A percentile compares a stretch with the other conserved stretches of the same genome.
Evolutionary conservation across 2,113 vertebrate species (phyloP).

Genomic region (Colinus virginianus): DNA sequence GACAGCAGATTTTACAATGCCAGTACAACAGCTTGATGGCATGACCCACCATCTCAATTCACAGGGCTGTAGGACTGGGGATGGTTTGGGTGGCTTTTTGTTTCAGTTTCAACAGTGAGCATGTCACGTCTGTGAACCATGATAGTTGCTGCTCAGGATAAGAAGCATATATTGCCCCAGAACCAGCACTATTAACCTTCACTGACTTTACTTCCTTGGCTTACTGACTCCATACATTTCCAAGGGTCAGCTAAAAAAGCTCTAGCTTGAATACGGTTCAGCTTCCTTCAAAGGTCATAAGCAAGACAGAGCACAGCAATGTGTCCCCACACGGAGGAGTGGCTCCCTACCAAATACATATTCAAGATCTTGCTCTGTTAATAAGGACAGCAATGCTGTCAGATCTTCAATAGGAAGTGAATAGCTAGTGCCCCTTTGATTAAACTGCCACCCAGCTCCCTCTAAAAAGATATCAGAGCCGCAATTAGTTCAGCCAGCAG

Average conservation of each 20-base stretch:
- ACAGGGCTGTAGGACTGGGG: background rate
- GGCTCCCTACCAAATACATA: background rate
- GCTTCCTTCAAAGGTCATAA: background rate
- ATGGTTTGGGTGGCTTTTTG: background rate
- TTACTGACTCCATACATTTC: background rate
- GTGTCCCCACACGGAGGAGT: background rate
- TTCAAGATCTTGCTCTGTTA: background rate
- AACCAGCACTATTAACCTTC: background rate
- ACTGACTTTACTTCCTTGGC: background rate
- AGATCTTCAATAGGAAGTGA: background rate
- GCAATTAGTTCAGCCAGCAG: conserved; percentile 51
- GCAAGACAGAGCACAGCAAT: fast-evolving
- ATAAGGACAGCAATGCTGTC: background rate
- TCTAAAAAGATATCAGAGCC: conserved; percentile 24
- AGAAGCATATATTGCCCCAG: background rate
- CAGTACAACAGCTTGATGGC: background rate
- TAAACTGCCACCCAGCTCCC: conserved; percentile 17
- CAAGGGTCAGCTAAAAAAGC: background rate
- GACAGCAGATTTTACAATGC: background rate
- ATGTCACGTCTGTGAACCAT: fast-evolving
- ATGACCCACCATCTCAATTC: background rate
- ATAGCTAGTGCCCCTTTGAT: background rate
- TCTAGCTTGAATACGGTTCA: background rate
- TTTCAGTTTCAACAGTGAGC: background rate
- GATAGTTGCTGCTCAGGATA: background rate